Evolutionary conservation across 2,888 invertebrate genomes (phyloP).

Genomic region (Dorcus hopei): DNA sequence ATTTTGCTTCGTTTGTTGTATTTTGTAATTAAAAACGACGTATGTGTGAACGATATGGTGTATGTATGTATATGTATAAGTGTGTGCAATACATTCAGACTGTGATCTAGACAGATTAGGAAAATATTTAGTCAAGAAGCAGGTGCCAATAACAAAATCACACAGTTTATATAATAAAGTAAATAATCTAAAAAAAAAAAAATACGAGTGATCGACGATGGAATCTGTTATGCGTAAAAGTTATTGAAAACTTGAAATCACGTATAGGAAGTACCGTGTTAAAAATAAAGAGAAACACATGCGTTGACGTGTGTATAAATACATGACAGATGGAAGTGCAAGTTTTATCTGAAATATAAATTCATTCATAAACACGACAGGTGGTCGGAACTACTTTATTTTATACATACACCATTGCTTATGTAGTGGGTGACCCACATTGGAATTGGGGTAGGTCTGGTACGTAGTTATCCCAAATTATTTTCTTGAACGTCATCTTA

Average conservation of each 20-base stretch:
- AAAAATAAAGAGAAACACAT: conserved; percentile 14
- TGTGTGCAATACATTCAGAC: too few relatives aligned
- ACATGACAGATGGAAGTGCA: conserved; percentile 21
- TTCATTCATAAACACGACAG: conserved; percentile 32
- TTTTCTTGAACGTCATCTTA: conserved; percentile 26
- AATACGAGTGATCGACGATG: neutral
- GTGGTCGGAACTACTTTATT: conserved; percentile 31
- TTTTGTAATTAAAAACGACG: too few relatives aligned
- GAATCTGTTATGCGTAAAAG: conserved; percentile 12
- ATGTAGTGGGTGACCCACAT: conserved; percentile 31
- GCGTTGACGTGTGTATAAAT: conserved; percentile 24
- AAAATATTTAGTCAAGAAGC: too few relatives aligned
- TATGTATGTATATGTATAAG: too few relatives aligned
- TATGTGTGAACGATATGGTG: too few relatives aligned
- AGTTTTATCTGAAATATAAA: conserved; percentile 31
- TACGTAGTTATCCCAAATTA: conserved; percentile 29
- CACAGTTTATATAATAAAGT: too few relatives aligned
- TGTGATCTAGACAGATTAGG: too few relatives aligned
- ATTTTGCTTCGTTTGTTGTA: too few relatives aligned
- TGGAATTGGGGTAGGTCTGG: conserved; percentile 32
- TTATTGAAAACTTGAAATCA: conserved; percentile 12
- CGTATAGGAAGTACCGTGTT: conserved; percentile 6
- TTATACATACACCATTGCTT: conserved; percentile 27
- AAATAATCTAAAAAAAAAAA: neutral
- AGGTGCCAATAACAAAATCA: too few relatives aligned